Evolutionary conservation across 2,113 vertebrate genomes (phyloP).

Genomic region (Hippocampus comes): DNA sequence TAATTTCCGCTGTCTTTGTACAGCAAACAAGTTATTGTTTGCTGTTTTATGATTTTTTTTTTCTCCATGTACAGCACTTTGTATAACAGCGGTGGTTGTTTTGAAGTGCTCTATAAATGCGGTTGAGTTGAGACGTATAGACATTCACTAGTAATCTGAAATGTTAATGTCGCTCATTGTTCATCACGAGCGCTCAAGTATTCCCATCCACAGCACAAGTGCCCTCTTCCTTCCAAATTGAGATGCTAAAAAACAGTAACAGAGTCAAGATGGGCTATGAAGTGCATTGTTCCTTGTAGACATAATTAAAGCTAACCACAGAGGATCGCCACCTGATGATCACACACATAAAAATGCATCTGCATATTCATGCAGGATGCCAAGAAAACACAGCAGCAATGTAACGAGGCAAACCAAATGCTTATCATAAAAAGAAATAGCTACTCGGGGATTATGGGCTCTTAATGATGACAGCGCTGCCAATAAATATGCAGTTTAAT

Average conservation of each 20-base stretch:
- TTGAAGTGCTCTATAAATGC: too few species aligned
- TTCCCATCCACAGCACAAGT: conserved; percentile 3
- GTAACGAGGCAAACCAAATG: conserved; percentile 49
- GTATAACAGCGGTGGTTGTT: too few species aligned
- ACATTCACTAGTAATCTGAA: too few species aligned
- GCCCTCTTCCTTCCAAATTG: not conserved
- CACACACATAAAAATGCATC: conserved; percentile 3
- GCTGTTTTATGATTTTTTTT: too few species aligned
- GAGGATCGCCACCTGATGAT: conserved; percentile 16
- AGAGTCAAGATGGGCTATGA: conserved; percentile 12
- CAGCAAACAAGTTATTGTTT: too few species aligned
- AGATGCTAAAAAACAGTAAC: not conserved
- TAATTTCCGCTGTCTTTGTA: too few species aligned
- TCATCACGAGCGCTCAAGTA: too few species aligned
- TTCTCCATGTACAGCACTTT: too few species aligned
- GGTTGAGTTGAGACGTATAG: too few species aligned
- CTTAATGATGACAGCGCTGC: conserved; percentile 51
- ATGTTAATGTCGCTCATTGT: too few species aligned
- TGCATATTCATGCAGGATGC: conserved; percentile 16
- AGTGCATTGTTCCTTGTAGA: conserved; percentile 22
- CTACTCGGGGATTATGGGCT: conserved; percentile 58
- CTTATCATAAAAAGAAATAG: conserved; percentile 58
- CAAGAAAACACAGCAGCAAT: conserved; percentile 19
- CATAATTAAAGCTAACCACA: conserved; percentile 33
- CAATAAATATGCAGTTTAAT: conserved; percentile 50